Conservation (phyloP, 2,797 vertebrate genomes). For the Schizopygopsis pylzovi region DNA sequence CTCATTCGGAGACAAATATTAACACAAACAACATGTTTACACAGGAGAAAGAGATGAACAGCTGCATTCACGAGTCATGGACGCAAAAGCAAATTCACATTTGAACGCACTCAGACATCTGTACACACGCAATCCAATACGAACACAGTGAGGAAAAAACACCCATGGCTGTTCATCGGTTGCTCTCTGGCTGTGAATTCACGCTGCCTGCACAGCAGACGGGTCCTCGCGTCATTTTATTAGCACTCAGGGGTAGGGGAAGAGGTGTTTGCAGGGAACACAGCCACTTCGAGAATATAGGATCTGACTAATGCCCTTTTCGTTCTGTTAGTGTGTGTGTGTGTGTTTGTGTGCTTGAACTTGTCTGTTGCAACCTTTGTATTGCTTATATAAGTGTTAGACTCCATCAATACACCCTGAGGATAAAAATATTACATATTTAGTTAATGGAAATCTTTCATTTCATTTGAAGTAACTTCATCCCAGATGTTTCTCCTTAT, state of each 20-base stretch:
- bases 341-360: not conserved
- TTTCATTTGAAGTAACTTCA: not conserved
- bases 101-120: conserved; percentile 16
- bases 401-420: not conserved
- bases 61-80: conserved; percentile 42
- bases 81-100: conserved; percentile 35
- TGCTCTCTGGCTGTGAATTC: conserved; percentile 61
- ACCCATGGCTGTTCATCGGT: conserved; percentile 44
- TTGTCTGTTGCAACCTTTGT: conserved; percentile 4
- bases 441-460: not conserved
- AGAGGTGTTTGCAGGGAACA: conserved; percentile 26
- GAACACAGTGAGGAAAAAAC: conserved; percentile 29
- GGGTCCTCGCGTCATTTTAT: conserved; percentile 55
- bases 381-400: not conserved
- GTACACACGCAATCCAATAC: not conserved
- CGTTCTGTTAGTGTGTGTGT: not conserved
- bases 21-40: conserved; percentile 34
- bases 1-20: conserved; percentile 58
- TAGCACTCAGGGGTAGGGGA: conserved; percentile 39
- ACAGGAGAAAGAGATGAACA: not conserved
- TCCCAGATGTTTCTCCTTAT: not conserved
- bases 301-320: conserved; percentile 40
- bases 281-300: conserved; percentile 18
- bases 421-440: not conserved
- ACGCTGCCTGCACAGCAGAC: conserved; percentile 62